Conservation (phyloP, 2,797 vertebrate genomes). For the Rhinophrynus dorsalis region DNA sequence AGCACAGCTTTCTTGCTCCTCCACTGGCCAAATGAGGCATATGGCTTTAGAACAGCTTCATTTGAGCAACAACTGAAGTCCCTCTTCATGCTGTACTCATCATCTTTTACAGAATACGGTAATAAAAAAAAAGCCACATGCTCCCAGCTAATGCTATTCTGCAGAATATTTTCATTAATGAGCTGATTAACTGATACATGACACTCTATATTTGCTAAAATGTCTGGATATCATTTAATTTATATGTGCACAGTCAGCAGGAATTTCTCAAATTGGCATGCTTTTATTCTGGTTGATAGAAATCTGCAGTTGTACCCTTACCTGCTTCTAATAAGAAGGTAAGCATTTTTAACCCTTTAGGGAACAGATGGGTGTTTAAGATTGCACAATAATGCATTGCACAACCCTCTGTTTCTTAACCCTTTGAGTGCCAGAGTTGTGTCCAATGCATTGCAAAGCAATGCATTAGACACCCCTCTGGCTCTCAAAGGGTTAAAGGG, state of each 20-base stretch:
- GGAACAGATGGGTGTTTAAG: too few species aligned
- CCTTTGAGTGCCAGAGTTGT: too few species aligned
- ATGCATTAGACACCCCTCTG: too few species aligned
- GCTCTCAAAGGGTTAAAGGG: too few species aligned
- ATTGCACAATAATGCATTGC: too few species aligned
- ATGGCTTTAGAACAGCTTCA: slow-evolving; percentile 33
- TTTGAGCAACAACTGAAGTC: slow-evolving; percentile 25
- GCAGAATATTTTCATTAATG: neutral
- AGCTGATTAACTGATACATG: neutral
- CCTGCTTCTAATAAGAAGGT: too few species aligned
- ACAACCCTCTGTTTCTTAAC: too few species aligned
- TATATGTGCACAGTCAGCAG: neutral
- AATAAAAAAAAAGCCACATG: slow-evolving; percentile 24
- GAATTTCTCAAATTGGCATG: too few species aligned
- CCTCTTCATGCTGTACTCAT: slow-evolving; percentile 28
- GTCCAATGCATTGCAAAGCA: too few species aligned
- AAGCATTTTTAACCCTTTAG: too few species aligned
- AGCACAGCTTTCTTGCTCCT: slow-evolving; percentile 13
- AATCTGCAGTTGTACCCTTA: too few species aligned
- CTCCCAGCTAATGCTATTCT: neutral
- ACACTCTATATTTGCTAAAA: neutral
- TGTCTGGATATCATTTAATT: neutral
- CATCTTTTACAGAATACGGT: slow-evolving; percentile 15
- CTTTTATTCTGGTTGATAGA: neutral
- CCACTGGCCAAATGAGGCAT: slow-evolving; percentile 36